Evolutionary conservation across 2,888 invertebrate species (phyloP).

Genomic region (Nomada hirtipes): DNA sequence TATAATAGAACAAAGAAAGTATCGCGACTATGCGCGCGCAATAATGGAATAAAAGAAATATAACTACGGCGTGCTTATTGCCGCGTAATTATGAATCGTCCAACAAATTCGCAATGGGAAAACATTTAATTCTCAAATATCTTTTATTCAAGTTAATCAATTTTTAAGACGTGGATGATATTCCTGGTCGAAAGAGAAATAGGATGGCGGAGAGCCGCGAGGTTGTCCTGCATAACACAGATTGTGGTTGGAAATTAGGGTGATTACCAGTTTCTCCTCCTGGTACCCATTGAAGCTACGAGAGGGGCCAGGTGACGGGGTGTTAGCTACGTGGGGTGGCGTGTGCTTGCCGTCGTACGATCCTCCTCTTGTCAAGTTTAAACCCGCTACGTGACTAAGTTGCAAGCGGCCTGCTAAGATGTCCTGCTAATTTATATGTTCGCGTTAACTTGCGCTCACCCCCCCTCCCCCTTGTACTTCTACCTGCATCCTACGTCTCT

Average conservation of each 20-base stretch:
- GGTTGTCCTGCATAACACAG: constrained; percentile 3
- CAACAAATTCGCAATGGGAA: too few relatives aligned
- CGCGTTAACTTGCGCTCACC: constrained; percentile 81
- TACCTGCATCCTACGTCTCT: constrained; percentile 65
- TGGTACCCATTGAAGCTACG: constrained; percentile 46
- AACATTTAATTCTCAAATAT: background rate
- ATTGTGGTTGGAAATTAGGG: constrained; percentile 50
- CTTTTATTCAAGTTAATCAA: background rate
- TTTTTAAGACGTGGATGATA: background rate
- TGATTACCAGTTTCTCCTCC: constrained; percentile 46
- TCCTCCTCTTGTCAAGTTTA: constrained; percentile 83
- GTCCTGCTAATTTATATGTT: constrained; percentile 84
- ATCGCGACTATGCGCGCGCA: too few relatives aligned
- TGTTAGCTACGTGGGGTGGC: constrained; percentile 55
- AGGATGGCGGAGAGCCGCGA: background rate
- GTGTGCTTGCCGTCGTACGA: constrained; percentile 71
- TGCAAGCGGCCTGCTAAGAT: constrained; percentile 84
- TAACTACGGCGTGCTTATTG: too few relatives aligned
- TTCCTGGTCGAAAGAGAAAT: background rate
- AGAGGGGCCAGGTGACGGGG: constrained; percentile 69
- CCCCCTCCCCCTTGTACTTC: constrained; percentile 58
- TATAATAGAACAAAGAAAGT: too few relatives aligned
- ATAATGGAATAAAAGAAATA: too few relatives aligned
- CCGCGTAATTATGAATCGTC: too few relatives aligned
- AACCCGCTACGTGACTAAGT: constrained; percentile 84